Percentiles rank a stretch among this genome's conserved stretches.
These are phyloP conservation scores for Cichladusa arquata DNA, from an alignment of 2,113 vertebrate species.

Conservation along the genomic window DNA sequence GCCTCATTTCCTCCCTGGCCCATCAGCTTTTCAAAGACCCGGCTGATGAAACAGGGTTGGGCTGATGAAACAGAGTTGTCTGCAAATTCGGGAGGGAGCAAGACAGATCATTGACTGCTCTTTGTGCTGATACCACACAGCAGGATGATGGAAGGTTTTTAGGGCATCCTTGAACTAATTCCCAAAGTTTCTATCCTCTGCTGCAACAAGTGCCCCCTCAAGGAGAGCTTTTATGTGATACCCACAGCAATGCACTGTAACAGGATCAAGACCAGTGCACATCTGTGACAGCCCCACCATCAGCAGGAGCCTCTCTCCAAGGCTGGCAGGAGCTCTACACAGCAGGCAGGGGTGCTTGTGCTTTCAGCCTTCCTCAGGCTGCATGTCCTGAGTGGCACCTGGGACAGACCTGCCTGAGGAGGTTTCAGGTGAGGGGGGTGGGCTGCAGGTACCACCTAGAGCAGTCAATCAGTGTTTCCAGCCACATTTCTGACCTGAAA, in stretches of 20 bases:
- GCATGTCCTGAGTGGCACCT: neutral
- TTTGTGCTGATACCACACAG: neutral
- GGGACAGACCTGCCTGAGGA: neutral
- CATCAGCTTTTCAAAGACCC: neutral
- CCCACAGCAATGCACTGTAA: neutral
- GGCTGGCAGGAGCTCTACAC: neutral
- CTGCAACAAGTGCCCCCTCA: neutral
- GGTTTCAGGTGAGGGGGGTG: neutral
- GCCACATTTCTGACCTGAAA: neutral
- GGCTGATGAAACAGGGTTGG: neutral
- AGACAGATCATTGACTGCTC: neutral
- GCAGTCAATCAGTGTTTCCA: neutral
- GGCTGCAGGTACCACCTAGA: neutral
- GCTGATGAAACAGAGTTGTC: neutral
- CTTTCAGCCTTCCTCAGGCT: neutral
- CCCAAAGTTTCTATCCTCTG: neutral
- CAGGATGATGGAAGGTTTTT: neutral
- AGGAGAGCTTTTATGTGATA: neutral
- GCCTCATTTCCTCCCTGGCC: neutral
- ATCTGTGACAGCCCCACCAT: neutral
- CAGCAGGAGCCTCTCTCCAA: neutral
- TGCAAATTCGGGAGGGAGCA: neutral
- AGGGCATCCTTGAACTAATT: neutral
- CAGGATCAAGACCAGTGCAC: neutral
- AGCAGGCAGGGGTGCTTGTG: neutral